Evolutionary conservation across 1,140 invertebrate species (phyloP), one percentile per base, ranked within the genome.

Genomic region (Drosophila ohnishii): DNA sequence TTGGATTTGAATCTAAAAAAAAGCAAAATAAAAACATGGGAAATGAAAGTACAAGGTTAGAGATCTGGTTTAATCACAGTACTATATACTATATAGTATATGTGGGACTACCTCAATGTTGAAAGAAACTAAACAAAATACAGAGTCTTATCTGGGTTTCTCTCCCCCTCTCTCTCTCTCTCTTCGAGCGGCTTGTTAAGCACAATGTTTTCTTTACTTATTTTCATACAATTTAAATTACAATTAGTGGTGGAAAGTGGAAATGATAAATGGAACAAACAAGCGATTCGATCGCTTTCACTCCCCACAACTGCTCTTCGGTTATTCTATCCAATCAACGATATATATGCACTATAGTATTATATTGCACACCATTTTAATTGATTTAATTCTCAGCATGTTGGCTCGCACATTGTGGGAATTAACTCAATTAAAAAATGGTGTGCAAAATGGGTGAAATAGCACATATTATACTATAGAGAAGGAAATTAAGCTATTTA

Each of bases 1-100:
- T 75, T 72, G 67, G 78, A 79, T 74, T 90, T 91, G 78, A 1
- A 71, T 48, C n/a, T n/a, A 58, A 66, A 50, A 42, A 42, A 9
- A 35, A 3, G 1, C 19, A 8, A 14, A 47, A 5, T 6, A 16
- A 32, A 16, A 9, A 22, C 3, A 10, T 28, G 25, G 25, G 2
- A 50, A 22, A 35, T 6, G 60, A 16, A 48, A 28, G 7, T 5
- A 30, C n/a, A 14, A 40, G 25, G 11, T 39, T 53, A 35, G 28
- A 8, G n/a, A 19, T 11, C 16, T 30, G 14, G 30, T 14, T 56
- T 39, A 32, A 13, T 51, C 30, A 1, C 48, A 19, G 50, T 14
- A 53, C 32, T 55, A 55, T 16, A 48, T 9, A 28, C 32, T 55
- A 55, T 16, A 48, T 9, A 28, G 25, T 48, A 48, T 48, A 22